Percentiles rank a stretch among this genome's conserved stretches.
Conservation (phyloP, 2,113 vertebrate species). For the Coreoperca whiteheadi region DNA sequence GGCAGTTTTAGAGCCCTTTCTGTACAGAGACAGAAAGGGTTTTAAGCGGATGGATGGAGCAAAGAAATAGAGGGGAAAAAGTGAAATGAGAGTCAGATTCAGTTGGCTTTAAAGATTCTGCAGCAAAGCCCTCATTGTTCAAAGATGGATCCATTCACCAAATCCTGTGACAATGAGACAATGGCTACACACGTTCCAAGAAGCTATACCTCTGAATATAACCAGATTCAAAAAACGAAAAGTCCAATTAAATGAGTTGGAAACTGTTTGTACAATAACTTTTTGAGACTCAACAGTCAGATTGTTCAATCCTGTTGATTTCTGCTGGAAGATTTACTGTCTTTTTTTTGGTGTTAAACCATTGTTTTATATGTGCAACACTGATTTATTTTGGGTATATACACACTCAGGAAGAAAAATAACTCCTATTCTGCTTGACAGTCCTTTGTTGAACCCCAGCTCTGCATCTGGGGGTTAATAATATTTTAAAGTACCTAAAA, state of each 20-base stretch:
- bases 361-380: not conserved
- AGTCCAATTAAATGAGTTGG: not conserved
- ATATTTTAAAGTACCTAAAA: conserved; percentile 20
- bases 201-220: conserved; percentile 9
- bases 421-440: not conserved
- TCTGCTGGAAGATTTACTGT: not conserved
- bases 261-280: not conserved
- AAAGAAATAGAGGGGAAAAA: not conserved
- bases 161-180: conserved; percentile 63
- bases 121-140: conserved; percentile 37
- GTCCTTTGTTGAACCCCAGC: not conserved
- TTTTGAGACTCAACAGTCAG: not conserved
- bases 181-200: conserved; percentile 44
- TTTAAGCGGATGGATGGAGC: not conserved
- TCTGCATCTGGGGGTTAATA: conserved; percentile 16
- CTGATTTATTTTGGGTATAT: not conserved
- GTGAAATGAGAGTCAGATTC: conserved; percentile 2
- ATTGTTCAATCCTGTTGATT: not conserved
- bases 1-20: not conserved
- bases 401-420: not conserved
- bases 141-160: conserved; percentile 38
- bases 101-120: conserved; percentile 38
- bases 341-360: not conserved
- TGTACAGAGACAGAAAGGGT: not conserved
- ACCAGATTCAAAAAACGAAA: not conserved